These are phyloP conservation scores for Cossypha dichroa DNA, from an alignment of 2,797 vertebrate genomes.

Conservation along the genomic window DNA sequence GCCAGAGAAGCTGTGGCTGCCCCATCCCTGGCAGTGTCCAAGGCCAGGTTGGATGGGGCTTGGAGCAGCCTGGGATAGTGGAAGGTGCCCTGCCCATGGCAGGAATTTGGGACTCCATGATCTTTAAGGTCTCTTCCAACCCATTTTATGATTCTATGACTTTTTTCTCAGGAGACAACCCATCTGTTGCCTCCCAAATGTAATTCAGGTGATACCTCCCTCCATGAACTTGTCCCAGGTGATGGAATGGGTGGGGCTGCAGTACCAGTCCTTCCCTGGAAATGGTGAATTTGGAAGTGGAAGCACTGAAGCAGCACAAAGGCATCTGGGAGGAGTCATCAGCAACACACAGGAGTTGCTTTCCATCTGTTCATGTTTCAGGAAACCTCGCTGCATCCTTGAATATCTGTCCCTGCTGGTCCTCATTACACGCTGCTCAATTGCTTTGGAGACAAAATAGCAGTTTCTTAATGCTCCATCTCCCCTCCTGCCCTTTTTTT, in stretches of 20 bases:
- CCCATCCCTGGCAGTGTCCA: not conserved
- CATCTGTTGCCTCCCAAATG: not conserved
- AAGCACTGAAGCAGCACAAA: not conserved
- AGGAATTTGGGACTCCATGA: accelerated
- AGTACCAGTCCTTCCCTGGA: accelerated
- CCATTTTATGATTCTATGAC: not conserved
- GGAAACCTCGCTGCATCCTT: accelerated
- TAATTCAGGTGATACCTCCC: not conserved
- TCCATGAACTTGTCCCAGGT: not conserved
- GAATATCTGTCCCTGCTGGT: not conserved
- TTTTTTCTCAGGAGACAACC: not conserved
- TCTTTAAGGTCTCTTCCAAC: not conserved
- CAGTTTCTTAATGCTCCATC: not conserved
- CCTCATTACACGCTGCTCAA: not conserved
- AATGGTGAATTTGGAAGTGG: not conserved
- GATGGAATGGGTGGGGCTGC: not conserved
- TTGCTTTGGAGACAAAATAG: slow-evolving; percentile 7
- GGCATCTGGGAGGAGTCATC: not conserved
- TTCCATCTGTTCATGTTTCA: not conserved
- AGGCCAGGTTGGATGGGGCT: accelerated
- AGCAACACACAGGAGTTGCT: not conserved
- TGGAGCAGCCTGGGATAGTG: accelerated
- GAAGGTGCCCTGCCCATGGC: not conserved
- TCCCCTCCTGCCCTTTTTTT: not conserved
- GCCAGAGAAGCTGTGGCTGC: not conserved